Evolutionary conservation across 2,113 vertebrate species (phyloP).

Genomic region (Pachycephala philippinensis): DNA sequence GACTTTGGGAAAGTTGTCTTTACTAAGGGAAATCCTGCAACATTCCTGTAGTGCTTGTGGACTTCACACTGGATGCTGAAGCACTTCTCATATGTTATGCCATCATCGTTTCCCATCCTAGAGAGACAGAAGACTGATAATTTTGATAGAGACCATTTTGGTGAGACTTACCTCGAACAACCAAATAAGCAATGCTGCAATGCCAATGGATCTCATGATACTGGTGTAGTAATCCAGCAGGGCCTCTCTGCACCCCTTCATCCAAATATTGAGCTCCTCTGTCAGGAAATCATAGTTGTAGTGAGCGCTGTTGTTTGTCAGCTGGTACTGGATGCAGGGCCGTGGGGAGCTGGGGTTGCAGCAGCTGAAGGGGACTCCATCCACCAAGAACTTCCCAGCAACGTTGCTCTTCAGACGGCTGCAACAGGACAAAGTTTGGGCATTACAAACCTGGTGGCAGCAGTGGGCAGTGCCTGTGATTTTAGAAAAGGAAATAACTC

Average conservation of each 20-base stretch:
- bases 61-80: not conserved
- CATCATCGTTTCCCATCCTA: rapidly evolving
- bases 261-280: constrained; percentile 84
- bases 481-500: not conserved
- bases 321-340: constrained; percentile 84
- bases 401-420: constrained; percentile 84
- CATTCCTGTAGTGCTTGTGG: not conserved
- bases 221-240: constrained; percentile 81
- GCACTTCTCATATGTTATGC: not conserved
- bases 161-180: constrained; percentile 79
- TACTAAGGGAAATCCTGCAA: not conserved
- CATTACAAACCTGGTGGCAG: not conserved
- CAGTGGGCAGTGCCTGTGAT: not conserved
- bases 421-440: not conserved
- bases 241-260: constrained; percentile 79
- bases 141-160: not conserved
- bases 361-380: constrained; percentile 87
- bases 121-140: not conserved
- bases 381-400: constrained; percentile 81
- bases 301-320: constrained; percentile 85
- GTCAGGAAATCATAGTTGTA: constrained; percentile 83
- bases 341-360: constrained; percentile 83
- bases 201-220: constrained; percentile 82
- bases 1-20: not conserved
- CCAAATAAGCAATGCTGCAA: constrained; percentile 81